Evolutionary conservation across 1,140 invertebrate species (phyloP), one percentile per base, ranked within the genome.

Genomic region (Penaeus vannamei): DNA sequence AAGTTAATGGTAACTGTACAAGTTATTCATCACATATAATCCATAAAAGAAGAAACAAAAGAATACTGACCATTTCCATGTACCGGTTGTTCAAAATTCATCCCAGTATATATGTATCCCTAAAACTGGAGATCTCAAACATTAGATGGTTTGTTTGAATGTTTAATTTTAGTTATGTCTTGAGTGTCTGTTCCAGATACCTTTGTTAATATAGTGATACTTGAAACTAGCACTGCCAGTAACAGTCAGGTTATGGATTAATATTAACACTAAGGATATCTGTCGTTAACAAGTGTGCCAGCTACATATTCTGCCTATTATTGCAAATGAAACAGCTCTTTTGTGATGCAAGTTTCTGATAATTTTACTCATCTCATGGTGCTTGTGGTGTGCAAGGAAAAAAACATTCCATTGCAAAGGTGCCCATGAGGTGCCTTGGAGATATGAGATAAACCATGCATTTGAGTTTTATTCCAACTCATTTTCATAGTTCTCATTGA

Each of bases 161-260:
- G 32, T 88, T n/a, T 88, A 53, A n/a, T 86, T 86, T 32, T 59
- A 76, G 59, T 77, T 84, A 61, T 66, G 87, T 84, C 64, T 88
- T 88, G 61, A 36, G 85, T 86, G 76, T 84, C 46, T 84, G 72
- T 69, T 84, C 87, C 87, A 88, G 82, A 88, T 77, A 84, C 36
- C 53, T 88, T 83, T 88, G 72, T 84, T 88, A 60, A 83, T 88
- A 84, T 84, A 84, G 87, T 88, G 87, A 88, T 83, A 88, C 66
- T 60, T 84, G 81, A 88, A 88, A 88, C 87, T 76, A 88, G 87
- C 87, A 88, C 87, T 88, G 87, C 87, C 87, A 88, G 87, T 88
- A 88, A 62, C 82, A 84, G 64, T 84, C 81, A 84, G 87, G 81
- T 88, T 84, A 53, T 53, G 53, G 53, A 53, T 53, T 53, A 53